Base-by-base conservation (phyloP, 1,140 invertebrate genomes). In the Drosophila bipectinata region DNA sequence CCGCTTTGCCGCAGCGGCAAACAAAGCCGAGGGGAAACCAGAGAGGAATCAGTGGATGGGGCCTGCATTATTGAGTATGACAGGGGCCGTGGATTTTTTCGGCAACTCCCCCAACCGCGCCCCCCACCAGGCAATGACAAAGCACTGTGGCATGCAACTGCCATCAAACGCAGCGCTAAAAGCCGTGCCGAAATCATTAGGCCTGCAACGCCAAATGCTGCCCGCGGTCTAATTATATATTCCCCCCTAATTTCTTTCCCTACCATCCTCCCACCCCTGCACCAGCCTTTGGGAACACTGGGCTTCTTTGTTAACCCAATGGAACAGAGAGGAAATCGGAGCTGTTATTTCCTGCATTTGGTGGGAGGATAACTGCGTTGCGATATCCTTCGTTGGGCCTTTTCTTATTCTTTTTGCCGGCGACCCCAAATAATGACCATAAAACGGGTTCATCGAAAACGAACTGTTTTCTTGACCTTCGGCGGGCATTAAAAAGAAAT, bases 401-500 rank as follows among this genome's bases (percentile, higher is more conserved):
- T 21, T 51, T 18, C 41, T 15, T 47, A 24, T 18, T 18, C 44
- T 53, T 57, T 48, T 66, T 15, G 3, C 41, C 0, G 9, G 9
- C 41, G 41, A 15, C 41, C 47, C 48, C 60, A 57, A 32, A 58
- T 53, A 74, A 66, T 75, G 64, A 60, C 71, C 72, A 69, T 56
- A 77, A 85, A 84, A 77, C 73, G 68, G 68, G 82, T 79, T 79
- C 77, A 64, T 72, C 69, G 79, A 81, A 57, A 73, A 54, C 55
- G 77, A 78, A 52, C 60, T 68, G 77, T 78, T 85, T 47, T 58
- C 63, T 89, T 88, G 83, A 88, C 83, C 83, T 89, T 88, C 79
- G 64, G 58, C 61, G 49, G 75, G 63, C 83, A 88, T 88, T 88
- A 88, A 88, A 88, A 88, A 88, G 83, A 88, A 88, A 88, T 88